Base-by-base conservation (phyloP, 2,888 invertebrate genomes). In the Cantharis flavilabris region DNA sequence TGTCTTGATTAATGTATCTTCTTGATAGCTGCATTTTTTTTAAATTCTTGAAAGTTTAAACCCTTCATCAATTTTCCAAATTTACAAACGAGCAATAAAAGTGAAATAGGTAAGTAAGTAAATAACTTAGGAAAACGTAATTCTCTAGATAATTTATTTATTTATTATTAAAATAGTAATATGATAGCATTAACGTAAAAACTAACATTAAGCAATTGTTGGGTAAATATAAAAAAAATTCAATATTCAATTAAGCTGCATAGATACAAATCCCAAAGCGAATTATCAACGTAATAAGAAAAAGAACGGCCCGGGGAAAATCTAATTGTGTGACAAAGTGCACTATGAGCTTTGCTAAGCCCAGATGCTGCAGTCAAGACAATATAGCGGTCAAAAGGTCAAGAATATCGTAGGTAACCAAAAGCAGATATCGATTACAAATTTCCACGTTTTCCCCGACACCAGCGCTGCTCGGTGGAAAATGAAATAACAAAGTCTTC, bases 341-440 rank as follows among this genome's bases (percentile, higher is more conserved):
- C 77, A 80, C 82, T 82, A 81, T 81, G 81, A 82, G 80, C 81
- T 80, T 78, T 75, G 78, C 79, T 81, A 81, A 81, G 79, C 78
- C 83, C 81, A 81, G 79, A 81, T 80, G 81, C 78, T 79, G 77
- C 72, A 81, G 79, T 81, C 81, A 81, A 81, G 82, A 83, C 83
- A 83, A 83, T 83, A 83, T 82, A 80, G 82, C 82, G 82, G 83
- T 83, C 82, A 83, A 83, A 82, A 83, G 82, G 77, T 77, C 77
- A 75, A 72, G 72, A 75, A 69, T 77, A 77, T 77, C 77, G 70
- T 75, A 77, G 77, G 75, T 75, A 75, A 75, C 72, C 77, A 67
- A 72, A 71, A 75, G 71, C 49, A 64, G 65, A 65, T 77, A 77
- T 77, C 70, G 77, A 77, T 77, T 72, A 30, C 16, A 67, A 72